A percentile compares a stretch with the other conserved stretches of the same genome.
These are phyloP conservation scores for Parazoanthus darwini DNA, from an alignment of 92 coral and sea anemone species.

Conservation along the genomic window DNA sequence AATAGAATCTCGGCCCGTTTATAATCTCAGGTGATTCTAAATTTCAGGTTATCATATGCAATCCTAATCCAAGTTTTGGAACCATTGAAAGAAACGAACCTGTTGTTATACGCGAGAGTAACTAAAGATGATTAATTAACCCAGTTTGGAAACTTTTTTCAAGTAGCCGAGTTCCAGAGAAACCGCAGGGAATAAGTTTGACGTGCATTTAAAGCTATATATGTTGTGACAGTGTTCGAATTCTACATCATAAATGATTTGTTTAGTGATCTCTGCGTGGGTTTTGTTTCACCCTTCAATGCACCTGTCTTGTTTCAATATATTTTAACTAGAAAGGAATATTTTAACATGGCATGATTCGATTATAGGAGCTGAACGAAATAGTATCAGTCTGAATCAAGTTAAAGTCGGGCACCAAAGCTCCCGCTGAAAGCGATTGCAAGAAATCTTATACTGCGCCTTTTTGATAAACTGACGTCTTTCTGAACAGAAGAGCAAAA, in stretches of 20 bases:
- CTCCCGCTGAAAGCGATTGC: background rate
- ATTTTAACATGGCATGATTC: slow-evolving; percentile 5
- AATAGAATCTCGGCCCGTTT: too few relatives aligned
- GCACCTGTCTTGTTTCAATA: slow-evolving; percentile 22
- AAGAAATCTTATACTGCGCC: background rate
- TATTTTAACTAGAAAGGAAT: background rate
- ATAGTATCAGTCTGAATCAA: background rate
- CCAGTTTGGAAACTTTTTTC: background rate
- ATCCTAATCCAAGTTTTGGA: background rate
- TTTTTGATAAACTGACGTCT: background rate
- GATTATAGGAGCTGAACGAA: slow-evolving; percentile 9
- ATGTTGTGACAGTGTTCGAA: background rate
- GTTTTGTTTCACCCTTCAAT: background rate
- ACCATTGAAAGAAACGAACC: background rate
- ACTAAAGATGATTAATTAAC: too few relatives aligned
- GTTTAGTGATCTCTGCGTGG: background rate
- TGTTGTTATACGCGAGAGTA: too few relatives aligned
- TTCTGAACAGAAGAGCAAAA: background rate
- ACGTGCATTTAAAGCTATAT: background rate
- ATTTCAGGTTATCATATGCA: background rate
- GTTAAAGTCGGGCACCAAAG: background rate
- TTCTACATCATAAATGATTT: background rate
- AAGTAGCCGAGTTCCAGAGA: background rate
- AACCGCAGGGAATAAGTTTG: background rate
- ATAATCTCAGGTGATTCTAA: too few relatives aligned